Evolutionary conservation across 2,888 invertebrate genomes (phyloP).

Genomic region (Parnassius smintheus): DNA sequence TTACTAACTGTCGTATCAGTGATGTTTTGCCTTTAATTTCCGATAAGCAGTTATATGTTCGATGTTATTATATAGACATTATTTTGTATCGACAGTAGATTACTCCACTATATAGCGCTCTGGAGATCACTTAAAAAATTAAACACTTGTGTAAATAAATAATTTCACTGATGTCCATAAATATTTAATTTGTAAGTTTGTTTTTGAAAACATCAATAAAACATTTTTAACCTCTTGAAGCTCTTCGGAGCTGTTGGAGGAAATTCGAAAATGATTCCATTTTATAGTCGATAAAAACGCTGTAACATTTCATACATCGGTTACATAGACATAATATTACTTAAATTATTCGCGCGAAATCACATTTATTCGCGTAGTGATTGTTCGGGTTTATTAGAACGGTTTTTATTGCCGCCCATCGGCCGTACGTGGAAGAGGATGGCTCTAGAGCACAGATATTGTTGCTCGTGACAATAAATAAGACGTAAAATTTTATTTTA

Average conservation of each 20-base stretch:
- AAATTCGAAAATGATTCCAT: conserved; percentile 42
- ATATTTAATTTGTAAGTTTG: not conserved
- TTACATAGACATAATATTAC: conserved; percentile 24
- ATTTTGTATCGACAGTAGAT: too few species aligned
- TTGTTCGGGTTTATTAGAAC: conserved; percentile 50
- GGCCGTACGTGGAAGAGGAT: conserved; percentile 41
- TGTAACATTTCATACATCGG: conserved; percentile 34
- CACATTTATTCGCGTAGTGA: conserved; percentile 49
- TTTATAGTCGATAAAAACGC: conserved; percentile 55
- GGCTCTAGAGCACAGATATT: conserved; percentile 51
- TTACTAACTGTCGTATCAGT: conserved; percentile 10
- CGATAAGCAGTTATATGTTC: not conserved
- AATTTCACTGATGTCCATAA: not conserved
- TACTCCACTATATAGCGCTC: too few species aligned
- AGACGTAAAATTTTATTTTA: conserved; percentile 79
- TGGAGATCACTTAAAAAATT: too few species aligned
- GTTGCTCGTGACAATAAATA: conserved; percentile 74
- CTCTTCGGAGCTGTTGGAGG: conserved; percentile 34
- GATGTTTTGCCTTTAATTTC: conserved; percentile 7
- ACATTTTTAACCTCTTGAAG: conserved; percentile 40
- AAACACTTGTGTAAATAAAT: too few species aligned
- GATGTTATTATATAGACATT: not conserved
- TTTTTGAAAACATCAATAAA: conserved; percentile 44
- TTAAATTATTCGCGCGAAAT: conserved; percentile 25
- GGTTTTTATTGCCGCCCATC: conserved; percentile 45